Evolutionary conservation across 1,140 invertebrate genomes (phyloP).

Genomic region (Papilio polyxenes): DNA sequence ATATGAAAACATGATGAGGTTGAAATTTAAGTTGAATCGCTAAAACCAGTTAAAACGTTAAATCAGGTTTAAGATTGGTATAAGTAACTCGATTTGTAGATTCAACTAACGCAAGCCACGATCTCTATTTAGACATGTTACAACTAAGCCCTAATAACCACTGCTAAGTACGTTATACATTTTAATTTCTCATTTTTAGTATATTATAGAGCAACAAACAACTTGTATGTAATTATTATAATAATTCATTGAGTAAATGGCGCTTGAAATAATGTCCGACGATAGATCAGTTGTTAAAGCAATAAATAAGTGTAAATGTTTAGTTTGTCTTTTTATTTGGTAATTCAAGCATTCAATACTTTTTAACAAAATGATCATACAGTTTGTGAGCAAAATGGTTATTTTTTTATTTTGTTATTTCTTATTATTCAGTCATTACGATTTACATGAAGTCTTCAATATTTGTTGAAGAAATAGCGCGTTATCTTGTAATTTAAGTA

Average conservation of each 20-base stretch:
- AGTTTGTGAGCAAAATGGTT: not conserved
- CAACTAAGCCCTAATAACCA: no score
- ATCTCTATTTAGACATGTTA: not conserved
- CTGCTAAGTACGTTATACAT: no score
- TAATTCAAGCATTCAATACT: conserved; percentile 25
- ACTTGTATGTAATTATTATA: not conserved
- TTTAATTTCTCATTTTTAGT: no score
- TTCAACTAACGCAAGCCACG: not conserved
- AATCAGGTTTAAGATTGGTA: not conserved
- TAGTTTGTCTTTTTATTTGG: conserved; percentile 5
- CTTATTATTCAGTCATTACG: no score
- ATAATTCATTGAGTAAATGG: conserved; percentile 6
- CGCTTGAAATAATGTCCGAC: not conserved
- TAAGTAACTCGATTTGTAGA: not conserved
- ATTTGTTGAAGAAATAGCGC: no score
- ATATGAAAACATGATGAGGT: not conserved
- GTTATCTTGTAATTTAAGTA: no score
- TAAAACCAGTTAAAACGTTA: no score
- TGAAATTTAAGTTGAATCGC: not conserved
- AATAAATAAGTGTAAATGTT: conserved; percentile 10
- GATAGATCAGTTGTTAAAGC: not conserved
- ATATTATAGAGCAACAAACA: not conserved
- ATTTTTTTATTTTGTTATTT: no score
- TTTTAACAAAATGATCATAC: conserved; percentile 33
- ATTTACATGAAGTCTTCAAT: no score